Conservation (phyloP, 23 tunicate species). For the Botrylloides violaceus region DNA sequence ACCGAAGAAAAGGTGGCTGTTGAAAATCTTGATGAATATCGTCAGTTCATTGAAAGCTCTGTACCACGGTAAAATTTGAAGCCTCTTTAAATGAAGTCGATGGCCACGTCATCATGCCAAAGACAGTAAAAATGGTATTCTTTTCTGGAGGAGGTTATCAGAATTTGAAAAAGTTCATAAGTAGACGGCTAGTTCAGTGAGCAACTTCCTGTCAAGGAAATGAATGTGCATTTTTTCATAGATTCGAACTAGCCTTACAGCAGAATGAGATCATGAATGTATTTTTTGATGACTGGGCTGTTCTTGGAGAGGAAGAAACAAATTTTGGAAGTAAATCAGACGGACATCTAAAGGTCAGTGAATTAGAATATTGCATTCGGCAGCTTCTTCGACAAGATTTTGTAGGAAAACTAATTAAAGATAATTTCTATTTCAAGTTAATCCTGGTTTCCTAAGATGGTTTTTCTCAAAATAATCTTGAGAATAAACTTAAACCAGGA, state of each 20-base stretch:
- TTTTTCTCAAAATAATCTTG: too few relatives aligned
- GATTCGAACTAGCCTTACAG: constrained; percentile 76
- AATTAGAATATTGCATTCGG: neutral
- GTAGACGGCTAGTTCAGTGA: neutral
- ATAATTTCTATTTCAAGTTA: neutral
- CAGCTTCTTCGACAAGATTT: neutral
- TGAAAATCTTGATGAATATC: constrained; percentile 24
- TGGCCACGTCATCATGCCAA: too few relatives aligned
- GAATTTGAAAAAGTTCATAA: neutral
- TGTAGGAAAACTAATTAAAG: neutral
- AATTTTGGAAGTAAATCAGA: constrained; percentile 85
- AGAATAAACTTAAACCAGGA: too few relatives aligned
- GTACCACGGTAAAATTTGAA: constrained; percentile 76
- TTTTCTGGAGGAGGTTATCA: too few relatives aligned
- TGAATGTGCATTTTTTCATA: constrained; percentile 7
- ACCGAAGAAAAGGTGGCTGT: constrained; percentile 43
- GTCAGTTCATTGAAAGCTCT: constrained; percentile 34
- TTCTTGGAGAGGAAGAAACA: constrained; percentile 77
- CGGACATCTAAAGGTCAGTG: constrained; percentile 59
- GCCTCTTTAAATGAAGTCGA: too few relatives aligned
- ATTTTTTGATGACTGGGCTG: constrained; percentile 80
- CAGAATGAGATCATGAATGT: constrained; percentile 78
- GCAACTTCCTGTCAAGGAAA: too few relatives aligned
- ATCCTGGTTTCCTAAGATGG: neutral
- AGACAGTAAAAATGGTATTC: too few relatives aligned